phyloP scores from a whole-genome alignment of 1,140 invertebrate genomes.

The Drosophila ananassae region DNA sequence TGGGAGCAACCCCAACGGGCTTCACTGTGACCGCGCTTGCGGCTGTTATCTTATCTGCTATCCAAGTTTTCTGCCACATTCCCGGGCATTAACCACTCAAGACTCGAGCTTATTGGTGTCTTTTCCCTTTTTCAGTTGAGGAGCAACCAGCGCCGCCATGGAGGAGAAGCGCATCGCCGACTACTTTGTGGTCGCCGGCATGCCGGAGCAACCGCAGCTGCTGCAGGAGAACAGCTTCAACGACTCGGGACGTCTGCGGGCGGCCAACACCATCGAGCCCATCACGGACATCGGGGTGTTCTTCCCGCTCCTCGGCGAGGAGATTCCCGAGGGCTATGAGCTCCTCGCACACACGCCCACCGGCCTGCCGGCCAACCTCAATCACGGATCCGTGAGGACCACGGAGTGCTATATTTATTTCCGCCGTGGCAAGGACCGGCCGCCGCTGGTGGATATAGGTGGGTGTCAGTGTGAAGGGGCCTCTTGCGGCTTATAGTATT shows the following conservation, averaged over 20 bases:
- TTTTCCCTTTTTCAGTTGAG: slow-evolving; percentile 15
- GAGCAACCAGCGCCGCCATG: slow-evolving; percentile 85
- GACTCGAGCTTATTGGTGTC: slow-evolving; percentile 1
- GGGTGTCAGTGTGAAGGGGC: slow-evolving; percentile 55
- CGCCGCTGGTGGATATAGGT: slow-evolving; percentile 99
- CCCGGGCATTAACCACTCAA: slow-evolving; percentile 29
- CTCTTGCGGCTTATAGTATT: no score
- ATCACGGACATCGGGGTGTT: slow-evolving; percentile 97
- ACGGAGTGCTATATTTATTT: slow-evolving; percentile 97
- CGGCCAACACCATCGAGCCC: slow-evolving; percentile 88
- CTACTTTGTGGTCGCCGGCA: slow-evolving; percentile 98
- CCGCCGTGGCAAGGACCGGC: slow-evolving; percentile 95
- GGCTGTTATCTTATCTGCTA: slow-evolving; percentile 29
- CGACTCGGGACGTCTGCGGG: slow-evolving; percentile 92
- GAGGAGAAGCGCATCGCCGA: slow-evolving; percentile 93
- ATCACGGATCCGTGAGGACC: slow-evolving; percentile 97
- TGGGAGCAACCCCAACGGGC: slow-evolving; percentile 3
- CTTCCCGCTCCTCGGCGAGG: slow-evolving; percentile 94
- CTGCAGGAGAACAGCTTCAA: slow-evolving; percentile 92
- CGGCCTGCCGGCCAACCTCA: slow-evolving; percentile 95
- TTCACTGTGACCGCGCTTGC: slow-evolving; percentile 2
- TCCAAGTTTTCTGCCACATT: slow-evolving; percentile 7
- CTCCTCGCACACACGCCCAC: slow-evolving; percentile 94
- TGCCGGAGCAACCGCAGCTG: slow-evolving; percentile 91
- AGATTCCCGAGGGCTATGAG: slow-evolving; percentile 91